Percentiles rank a stretch among this genome's conserved stretches.
These are phyloP conservation scores for Betta splendens DNA, from an alignment of 2,797 vertebrate species.

Conservation along the genomic window DNA sequence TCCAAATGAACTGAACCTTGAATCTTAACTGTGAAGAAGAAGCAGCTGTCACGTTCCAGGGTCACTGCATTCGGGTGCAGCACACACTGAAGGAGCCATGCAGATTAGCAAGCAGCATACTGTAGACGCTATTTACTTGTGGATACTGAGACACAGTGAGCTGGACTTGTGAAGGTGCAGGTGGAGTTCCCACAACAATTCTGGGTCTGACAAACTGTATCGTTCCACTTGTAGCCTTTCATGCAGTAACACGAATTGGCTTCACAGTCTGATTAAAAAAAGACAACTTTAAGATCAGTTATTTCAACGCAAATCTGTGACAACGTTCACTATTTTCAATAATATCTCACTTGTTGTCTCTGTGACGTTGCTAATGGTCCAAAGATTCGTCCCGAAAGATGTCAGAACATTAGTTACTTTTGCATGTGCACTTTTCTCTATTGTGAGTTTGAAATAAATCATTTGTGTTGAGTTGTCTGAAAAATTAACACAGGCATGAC, in stretches of 20 bases:
- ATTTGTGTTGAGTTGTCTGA: constrained; percentile 57
- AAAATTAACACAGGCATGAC: constrained; percentile 15
- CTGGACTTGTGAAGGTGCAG: accelerated
- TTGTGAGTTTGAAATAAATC: constrained; percentile 53
- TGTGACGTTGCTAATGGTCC: accelerated
- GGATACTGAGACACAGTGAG: constrained; percentile 30
- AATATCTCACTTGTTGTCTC: constrained; percentile 68
- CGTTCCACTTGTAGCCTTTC: constrained; percentile 5
- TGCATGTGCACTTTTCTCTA: not conserved
- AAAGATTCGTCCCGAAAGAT: accelerated
- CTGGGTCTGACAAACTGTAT: not conserved
- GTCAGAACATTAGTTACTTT: accelerated
- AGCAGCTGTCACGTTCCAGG: not conserved
- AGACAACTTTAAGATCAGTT: accelerated
- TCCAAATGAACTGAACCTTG: constrained; percentile 5
- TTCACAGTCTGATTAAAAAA: constrained; percentile 49
- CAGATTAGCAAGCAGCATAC: not conserved
- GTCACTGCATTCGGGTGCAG: not conserved
- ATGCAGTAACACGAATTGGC: constrained; percentile 1
- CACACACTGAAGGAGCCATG: not conserved
- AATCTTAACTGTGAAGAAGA: constrained; percentile 56
- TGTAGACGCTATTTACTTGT: constrained; percentile 53
- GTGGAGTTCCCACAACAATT: accelerated
- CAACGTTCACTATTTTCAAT: not conserved
- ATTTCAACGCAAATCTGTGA: not conserved